Evolutionary conservation across 2,888 invertebrate species (phyloP), one percentile per base, ranked within the genome.

Genomic region (Nomada fabriciana): DNA sequence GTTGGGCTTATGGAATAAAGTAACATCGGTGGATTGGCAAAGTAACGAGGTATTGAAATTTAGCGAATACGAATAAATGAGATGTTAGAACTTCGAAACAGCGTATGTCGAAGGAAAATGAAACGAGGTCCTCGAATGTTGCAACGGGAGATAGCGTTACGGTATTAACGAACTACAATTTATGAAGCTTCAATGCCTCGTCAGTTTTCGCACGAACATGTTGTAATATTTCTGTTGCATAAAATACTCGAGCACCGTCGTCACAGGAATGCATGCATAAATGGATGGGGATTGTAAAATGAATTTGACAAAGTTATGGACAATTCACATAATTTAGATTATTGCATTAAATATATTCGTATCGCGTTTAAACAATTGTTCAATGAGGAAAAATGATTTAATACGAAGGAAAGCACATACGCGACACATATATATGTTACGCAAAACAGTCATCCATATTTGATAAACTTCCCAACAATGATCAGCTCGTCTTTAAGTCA

Each of bases 41-140:
- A 47, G 20, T 47, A 15, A 47, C 15, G 25, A 59, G 25, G 69
- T 25, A 29, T 70, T 70, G 59, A 70, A 59, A 47, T 70, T 70
- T 43, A 25, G 9, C 25, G 55, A 68, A 68, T 68, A 23, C 36
- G 55, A 55, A 55, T 55, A 68, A 68, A 68, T 4, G 53, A 55
- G 36, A 53, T 23, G 23, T 20, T 55, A 42, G 20, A 42, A 42
- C 20, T 52, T 20, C 15, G 65, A 52, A 50, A n/a, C 52, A 53
- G 36, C 13, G n/a, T 53, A 36, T 15, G 18, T 10, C 13, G 23
- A 23, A 52, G 15, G 23, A 4, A 25, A 43, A 57, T 69, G 69
- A 20, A 71, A 60, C 50, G 29, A 50, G 36, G 47, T 70, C 43
- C 42, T 50, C 43, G 20, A 25, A 50, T 60, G 23, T 29, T 25